Evolutionary conservation across 2,797 vertebrate species (phyloP).

Genomic region (Macrochelys suwanniensis): DNA sequence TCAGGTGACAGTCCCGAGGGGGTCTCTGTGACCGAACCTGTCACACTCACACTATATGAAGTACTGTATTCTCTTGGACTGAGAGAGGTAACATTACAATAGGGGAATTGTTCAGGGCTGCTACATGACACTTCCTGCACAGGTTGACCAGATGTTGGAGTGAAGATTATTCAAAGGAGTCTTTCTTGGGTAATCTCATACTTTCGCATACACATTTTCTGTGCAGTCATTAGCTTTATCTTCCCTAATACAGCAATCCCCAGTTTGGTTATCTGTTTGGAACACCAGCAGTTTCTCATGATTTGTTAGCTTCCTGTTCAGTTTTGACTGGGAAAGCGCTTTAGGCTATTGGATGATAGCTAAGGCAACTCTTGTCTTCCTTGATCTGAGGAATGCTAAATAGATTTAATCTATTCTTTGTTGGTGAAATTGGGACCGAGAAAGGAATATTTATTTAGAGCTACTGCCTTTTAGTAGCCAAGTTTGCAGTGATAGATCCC

Average conservation of each 20-base stretch:
- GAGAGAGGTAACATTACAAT: neutral
- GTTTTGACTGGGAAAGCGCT: neutral
- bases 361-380: neutral
- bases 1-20: too few relatives aligned
- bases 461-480: neutral
- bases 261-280: neutral
- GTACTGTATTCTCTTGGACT: too few relatives aligned
- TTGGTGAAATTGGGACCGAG: neutral
- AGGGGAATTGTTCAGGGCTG: neutral
- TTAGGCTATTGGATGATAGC: neutral
- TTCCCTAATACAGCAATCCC: neutral
- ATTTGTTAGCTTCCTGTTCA: neutral
- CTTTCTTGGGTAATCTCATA: neutral
- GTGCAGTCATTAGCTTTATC: neutral
- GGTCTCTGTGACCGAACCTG: too few relatives aligned
- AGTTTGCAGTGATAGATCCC: neutral
- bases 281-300: neutral
- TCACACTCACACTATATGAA: too few relatives aligned
- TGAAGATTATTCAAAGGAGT: neutral
- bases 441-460: neutral
- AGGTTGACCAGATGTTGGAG: neutral
- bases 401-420: neutral
- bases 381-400: neutral
- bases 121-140: neutral
- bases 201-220: neutral